Percentiles rank a stretch among this genome's conserved stretches.
phyloP scores from a whole-genome alignment of 2,797 vertebrate genomes.

The Enteromius fasciolatus region DNA sequence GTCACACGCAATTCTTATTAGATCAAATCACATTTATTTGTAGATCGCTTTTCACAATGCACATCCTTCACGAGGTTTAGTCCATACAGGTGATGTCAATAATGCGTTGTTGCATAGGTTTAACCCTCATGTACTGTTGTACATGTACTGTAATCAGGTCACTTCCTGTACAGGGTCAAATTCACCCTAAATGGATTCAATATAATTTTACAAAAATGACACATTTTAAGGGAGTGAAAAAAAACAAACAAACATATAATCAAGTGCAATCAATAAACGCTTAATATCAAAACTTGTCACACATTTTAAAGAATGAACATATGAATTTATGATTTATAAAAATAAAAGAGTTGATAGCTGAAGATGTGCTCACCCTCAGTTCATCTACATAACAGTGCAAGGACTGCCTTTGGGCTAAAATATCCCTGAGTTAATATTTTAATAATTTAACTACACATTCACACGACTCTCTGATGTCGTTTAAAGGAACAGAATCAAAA shows the following conservation, averaged over 20 bases:
- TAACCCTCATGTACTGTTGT: background rate
- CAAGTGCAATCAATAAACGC: no score
- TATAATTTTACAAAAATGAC: no score
- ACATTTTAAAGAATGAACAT: no score
- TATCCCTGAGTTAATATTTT: background rate
- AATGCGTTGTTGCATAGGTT: background rate
- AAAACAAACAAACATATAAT: no score
- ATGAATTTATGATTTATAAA: no score
- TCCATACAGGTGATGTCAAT: background rate
- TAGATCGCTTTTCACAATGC: background rate
- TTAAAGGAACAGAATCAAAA: no score
- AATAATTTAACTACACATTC: background rate
- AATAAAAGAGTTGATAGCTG: background rate
- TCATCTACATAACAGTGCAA: background rate
- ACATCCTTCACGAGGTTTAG: background rate
- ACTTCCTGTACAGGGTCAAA: no score
- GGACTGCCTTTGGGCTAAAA: background rate
- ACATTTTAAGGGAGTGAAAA: no score
- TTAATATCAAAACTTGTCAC: no score
- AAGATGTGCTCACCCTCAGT: background rate
- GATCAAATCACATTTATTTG: background rate
- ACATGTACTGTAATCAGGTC: no score
- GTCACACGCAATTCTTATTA: background rate
- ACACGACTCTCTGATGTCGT: background rate
- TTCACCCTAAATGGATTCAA: no score